phyloP scores from a whole-genome alignment of 2,113 vertebrate genomes.

The Xerus inauris region DNA sequence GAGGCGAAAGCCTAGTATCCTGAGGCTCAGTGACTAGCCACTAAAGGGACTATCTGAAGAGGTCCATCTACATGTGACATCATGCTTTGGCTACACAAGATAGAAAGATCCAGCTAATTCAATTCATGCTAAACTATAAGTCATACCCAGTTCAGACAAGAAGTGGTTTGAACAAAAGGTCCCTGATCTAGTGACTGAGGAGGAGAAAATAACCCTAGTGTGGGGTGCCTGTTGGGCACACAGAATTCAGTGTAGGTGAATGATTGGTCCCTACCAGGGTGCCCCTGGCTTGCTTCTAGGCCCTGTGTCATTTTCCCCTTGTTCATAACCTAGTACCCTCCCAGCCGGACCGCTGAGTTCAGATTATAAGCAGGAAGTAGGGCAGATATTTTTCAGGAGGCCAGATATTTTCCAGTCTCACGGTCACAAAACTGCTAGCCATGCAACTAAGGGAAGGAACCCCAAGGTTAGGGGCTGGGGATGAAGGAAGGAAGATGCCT shows the following conservation, averaged over 20 bases:
- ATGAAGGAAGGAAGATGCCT: neutral
- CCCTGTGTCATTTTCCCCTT: neutral
- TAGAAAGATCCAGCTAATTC: slow-evolving; percentile 4
- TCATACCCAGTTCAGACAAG: neutral
- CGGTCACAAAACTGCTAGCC: slow-evolving; percentile 53
- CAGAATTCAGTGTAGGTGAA: neutral
- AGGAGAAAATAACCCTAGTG: neutral
- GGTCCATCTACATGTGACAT: neutral
- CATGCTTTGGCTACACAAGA: neutral
- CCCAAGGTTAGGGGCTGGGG: neutral
- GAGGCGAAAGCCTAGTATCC: neutral
- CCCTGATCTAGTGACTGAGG: neutral
- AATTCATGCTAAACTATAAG: neutral
- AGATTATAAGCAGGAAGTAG: neutral
- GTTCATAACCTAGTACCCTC: neutral
- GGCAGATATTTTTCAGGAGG: slow-evolving; percentile 23
- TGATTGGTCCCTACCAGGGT: neutral
- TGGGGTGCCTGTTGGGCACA: neutral
- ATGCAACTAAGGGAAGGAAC: slow-evolving; percentile 27
- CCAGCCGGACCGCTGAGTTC: neutral
- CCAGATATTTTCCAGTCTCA: slow-evolving; percentile 48
- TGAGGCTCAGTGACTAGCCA: neutral
- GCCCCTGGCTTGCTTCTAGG: neutral
- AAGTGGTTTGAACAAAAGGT: neutral
- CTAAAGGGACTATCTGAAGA: neutral